Base-by-base conservation (phyloP, 2,888 invertebrate genomes). In the Chaetoderma sp. region DNA sequence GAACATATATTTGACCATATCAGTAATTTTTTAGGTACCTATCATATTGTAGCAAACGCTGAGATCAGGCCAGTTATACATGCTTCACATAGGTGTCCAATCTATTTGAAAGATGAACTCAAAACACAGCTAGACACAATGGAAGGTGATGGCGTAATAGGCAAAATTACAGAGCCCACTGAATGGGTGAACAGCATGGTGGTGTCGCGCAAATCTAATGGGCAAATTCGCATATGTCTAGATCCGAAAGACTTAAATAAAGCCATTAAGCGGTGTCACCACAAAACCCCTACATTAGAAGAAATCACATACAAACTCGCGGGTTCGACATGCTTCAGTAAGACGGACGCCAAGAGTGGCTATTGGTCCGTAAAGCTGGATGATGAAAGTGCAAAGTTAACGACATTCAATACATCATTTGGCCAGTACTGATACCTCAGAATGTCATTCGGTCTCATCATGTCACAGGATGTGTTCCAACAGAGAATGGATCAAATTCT, bases 291-390 rank as follows among this genome's bases (percentile, higher is more conserved):
- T 42, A 68, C 67, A 3, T 10, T 68, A 13, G 69, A 68, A 33
- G 61, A 68, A 33, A 54, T 68, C 10, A 47, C 42, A 18, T 45
- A 55, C 30, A 62, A 65, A 50, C 52, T 69, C 13, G 52, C 52
- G 32, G 60, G 58, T 18, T 59, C 65, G 6, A 55, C 10, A 21
- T 50, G 55, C 39, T 70, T 70, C 30, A 32, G 45, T 36, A 70
- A 61, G n/a, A 36, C 63, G 3, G 68, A 65, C 36, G 68, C 68
- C 8, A 65, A 65, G 60, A 25, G 49, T 36, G 71, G 68, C 10
- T 71, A 63, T 33, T 70, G 71, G 70, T 52, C 45, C 30, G 44
- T 71, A 1, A n/a, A 45, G 13, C 50, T 67, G 21, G 56, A 54
- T 28, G 39, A 55, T 13, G 45, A 42, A 8, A 55, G 55, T 8